Evolutionary conservation across 2,888 invertebrate species (phyloP).

Genomic region (Steinernema carpocapsae): DNA sequence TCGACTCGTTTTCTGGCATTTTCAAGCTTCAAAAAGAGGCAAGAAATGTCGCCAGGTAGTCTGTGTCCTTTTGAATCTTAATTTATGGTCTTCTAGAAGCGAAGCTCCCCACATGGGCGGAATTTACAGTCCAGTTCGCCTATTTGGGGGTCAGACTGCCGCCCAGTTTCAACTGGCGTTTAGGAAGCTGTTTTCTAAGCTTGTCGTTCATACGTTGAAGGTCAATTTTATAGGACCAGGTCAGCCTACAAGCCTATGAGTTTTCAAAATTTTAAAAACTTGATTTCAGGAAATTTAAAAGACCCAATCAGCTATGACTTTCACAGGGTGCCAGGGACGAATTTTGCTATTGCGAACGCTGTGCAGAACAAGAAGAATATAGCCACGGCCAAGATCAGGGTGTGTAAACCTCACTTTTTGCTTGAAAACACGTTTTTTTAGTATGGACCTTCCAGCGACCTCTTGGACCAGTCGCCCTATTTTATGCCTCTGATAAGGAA

Average conservation of each 20-base stretch:
- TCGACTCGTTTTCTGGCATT: background rate
- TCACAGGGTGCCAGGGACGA: background rate
- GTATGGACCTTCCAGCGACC: background rate
- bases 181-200: background rate
- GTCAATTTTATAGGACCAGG: background rate
- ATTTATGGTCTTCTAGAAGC: background rate
- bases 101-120: slow-evolving; percentile 35
- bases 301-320: slow-evolving; percentile 11
- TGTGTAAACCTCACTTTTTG: too few relatives aligned
- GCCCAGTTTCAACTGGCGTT: slow-evolving; percentile 30
- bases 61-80: background rate
- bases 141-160: slow-evolving; percentile 40
- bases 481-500: slow-evolving; percentile 6
- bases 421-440: background rate
- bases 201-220: background rate
- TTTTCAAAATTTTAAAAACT: background rate
- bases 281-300: background rate
- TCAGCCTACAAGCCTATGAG: background rate
- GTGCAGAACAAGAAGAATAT: background rate
- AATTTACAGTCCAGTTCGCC: slow-evolving; percentile 35
- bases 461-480: slow-evolving; percentile 19
- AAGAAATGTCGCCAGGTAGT: background rate
- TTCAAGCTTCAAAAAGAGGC: background rate
- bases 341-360: too few relatives aligned
- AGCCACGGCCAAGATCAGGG: slow-evolving; percentile 20